A percentile compares a stretch with the other conserved stretches of the same genome.
phyloP scores from a whole-genome alignment of 2,797 vertebrate genomes.

The Scomberomorus guttatus region DNA sequence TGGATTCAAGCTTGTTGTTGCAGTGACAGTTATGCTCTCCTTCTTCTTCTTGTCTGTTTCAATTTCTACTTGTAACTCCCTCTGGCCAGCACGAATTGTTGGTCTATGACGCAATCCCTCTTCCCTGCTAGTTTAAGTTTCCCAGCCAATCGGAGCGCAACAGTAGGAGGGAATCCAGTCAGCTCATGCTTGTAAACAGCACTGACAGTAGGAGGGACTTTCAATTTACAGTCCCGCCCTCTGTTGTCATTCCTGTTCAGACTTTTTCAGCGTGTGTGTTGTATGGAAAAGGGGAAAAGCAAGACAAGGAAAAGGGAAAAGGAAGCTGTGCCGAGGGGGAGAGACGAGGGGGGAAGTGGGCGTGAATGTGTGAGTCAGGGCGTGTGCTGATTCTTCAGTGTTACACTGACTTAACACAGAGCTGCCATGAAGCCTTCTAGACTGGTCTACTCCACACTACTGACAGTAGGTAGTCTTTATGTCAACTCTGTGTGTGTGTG shows the following conservation, averaged over 20 bases:
- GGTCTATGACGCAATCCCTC: slow-evolving; percentile 82
- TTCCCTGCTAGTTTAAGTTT: slow-evolving; percentile 56
- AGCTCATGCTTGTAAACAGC: slow-evolving; percentile 70
- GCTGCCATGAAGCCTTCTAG: slow-evolving; percentile 76
- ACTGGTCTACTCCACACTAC: slow-evolving; percentile 51
- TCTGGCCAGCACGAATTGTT: slow-evolving; percentile 76
- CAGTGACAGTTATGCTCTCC: slow-evolving; percentile 5
- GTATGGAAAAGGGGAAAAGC: slow-evolving; percentile 39
- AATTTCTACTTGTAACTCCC: slow-evolving; percentile 54
- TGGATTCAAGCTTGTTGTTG: neutral
- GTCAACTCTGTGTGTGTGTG: slow-evolving; percentile 43
- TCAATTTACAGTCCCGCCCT: slow-evolving; percentile 59
- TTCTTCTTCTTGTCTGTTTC: slow-evolving; percentile 37
- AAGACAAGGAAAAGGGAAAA: slow-evolving; percentile 47
- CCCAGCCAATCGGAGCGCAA: slow-evolving; percentile 75
- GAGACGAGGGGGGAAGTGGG: slow-evolving; percentile 5
- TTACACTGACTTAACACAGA: slow-evolving; percentile 52
- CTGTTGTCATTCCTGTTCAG: slow-evolving; percentile 73
- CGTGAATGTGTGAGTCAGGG: slow-evolving; percentile 43
- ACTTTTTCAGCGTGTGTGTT: slow-evolving; percentile 38
- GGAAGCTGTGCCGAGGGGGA: slow-evolving; percentile 43
- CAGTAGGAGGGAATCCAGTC: slow-evolving; percentile 67
- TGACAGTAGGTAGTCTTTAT: slow-evolving; percentile 75
- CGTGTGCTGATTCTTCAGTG: slow-evolving; percentile 48
- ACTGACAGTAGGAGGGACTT: slow-evolving; percentile 76